Base-by-base conservation (phyloP, 2,797 vertebrate genomes). In the Alosa sapidissima region DNA sequence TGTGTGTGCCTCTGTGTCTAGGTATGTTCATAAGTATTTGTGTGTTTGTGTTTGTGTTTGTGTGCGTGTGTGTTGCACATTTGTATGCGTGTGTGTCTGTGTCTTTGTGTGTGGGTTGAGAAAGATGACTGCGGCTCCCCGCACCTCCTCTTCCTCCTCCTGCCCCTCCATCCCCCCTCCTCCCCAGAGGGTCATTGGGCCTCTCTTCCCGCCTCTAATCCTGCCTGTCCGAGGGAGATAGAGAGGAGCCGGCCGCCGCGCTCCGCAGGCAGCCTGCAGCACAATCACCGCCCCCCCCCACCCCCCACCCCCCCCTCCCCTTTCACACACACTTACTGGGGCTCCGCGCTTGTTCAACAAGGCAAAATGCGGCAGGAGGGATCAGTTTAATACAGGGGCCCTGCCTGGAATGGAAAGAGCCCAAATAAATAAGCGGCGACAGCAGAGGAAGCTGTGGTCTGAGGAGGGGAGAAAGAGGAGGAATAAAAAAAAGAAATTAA, bases 221-320 rank as follows among this genome's bases (percentile, higher is more conserved):
- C 94, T 91, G 92, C 90, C 94, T 94, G 94, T 94, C 94, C 91
- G 89, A 89, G 91, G 91, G 89, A 94, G 94, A 94, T 94, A 94
- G 92, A 91, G 90, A 87, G 91, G 88, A 90, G 91, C 88, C 87
- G 89, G 88, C 90, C 86, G 85, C 90, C 60, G 87, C 89, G 87
- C 91, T 91, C 91, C 91, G 91, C 85, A 89, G 91, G 93, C 72
- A 88, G 85, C 92, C 86, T 58, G 92, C 92, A 92, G 93, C 93
- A 93, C 93, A 93, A 93, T 93, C 94, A 93, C 89, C 86, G 88
- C 54, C 54, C 19, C 54, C 54, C 16, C 54, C 54, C 54, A 89
- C 91, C 92, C 93, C 93, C 92, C 92, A 92, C 91, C 24, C 8
- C 9, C 24, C 62, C 28, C 68, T 14, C 33, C 90, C 90, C 92